Conservation (phyloP, 1,140 invertebrate species). For the Meloidogyne floridensis region DNA sequence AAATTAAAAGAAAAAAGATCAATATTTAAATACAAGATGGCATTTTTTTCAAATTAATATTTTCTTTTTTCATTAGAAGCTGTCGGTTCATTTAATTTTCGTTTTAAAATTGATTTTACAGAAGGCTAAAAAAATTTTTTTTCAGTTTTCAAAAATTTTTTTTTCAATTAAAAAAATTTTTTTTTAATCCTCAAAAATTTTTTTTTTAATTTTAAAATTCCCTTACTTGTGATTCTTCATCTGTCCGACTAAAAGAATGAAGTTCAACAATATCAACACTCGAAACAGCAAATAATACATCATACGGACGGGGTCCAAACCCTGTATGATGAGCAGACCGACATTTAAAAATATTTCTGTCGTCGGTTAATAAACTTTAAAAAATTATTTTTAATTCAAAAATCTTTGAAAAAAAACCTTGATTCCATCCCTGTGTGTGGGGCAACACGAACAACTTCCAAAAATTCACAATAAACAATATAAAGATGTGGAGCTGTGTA, state of each 20-base stretch:
- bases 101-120: background rate
- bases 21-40: too few species aligned
- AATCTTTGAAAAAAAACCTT: slow-evolving; percentile 19
- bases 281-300: slow-evolving; percentile 38
- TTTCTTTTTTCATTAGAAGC: background rate
- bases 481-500: slow-evolving; percentile 39
- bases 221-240: slow-evolving; percentile 5
- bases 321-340: slow-evolving; percentile 43
- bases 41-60: background rate
- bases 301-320: slow-evolving; percentile 22
- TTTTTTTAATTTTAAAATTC: too few species aligned
- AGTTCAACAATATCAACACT: slow-evolving; percentile 31
- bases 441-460: slow-evolving; percentile 39
- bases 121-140: background rate
- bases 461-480: slow-evolving; percentile 45
- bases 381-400: slow-evolving; percentile 15
- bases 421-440: slow-evolving; percentile 35
- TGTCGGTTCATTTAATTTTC: background rate
- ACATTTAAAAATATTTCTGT: slow-evolving; percentile 40
- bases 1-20: too few species aligned
- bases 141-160: background rate
- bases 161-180: background rate
- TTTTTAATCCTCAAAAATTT: background rate
- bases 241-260: slow-evolving; percentile 23
- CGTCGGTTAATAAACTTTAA: slow-evolving; percentile 38